phyloP scores from a whole-genome alignment of 2,888 invertebrate species.

The Busseola fusca region DNA sequence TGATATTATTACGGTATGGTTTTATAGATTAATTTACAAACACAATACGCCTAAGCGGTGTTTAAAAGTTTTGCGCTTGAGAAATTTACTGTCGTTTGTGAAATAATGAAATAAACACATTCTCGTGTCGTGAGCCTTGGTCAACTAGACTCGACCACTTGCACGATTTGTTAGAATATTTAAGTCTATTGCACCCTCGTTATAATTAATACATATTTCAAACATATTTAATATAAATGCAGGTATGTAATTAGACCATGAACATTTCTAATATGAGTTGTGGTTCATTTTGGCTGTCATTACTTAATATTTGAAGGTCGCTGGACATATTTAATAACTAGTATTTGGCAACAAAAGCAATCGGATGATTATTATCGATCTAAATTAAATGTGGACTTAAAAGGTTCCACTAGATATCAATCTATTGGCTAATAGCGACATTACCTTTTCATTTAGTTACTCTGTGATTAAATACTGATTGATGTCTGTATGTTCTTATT shows the following conservation, averaged over 20 bases:
- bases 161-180: constrained; percentile 42
- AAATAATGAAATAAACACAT: constrained; percentile 46
- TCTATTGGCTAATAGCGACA: constrained; percentile 68
- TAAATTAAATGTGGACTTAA: constrained; percentile 70
- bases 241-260: constrained; percentile 62
- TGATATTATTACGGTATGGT: constrained; percentile 7
- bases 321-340: constrained; percentile 63
- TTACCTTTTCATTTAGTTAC: constrained; percentile 53
- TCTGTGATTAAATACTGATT: constrained; percentile 29
- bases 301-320: constrained; percentile 63
- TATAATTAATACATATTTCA: constrained; percentile 52
- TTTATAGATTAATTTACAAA: constrained; percentile 22
- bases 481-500: constrained; percentile 28
- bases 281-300: constrained; percentile 52
- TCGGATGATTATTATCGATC: constrained; percentile 70
- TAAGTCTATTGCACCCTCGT: constrained; percentile 44
- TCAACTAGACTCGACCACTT: constrained; percentile 27
- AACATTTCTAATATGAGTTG: constrained; percentile 54
- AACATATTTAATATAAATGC: constrained; percentile 48
- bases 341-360: constrained; percentile 66
- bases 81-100: constrained; percentile 36
- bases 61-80: constrained; percentile 23
- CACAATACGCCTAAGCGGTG: constrained; percentile 24
- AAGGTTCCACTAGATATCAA: constrained; percentile 72
- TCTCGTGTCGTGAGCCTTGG: constrained; percentile 35